Evolutionary conservation across 2,888 invertebrate genomes (phyloP), one percentile per base, ranked within the genome.

Genomic region (Leucophora obtusa): DNA sequence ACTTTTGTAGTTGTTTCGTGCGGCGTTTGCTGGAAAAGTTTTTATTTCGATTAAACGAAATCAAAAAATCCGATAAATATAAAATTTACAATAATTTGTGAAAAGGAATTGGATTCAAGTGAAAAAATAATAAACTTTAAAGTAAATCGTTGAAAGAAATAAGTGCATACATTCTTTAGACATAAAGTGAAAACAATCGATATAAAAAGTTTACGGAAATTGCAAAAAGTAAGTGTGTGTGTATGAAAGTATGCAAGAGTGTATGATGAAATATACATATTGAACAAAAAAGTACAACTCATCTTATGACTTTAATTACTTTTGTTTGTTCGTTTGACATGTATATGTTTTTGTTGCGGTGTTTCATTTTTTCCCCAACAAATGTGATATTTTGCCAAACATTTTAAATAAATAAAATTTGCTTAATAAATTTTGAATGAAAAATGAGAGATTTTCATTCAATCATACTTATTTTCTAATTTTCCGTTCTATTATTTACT

Each of bases 1-100:
- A 17, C 17, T 73, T 83, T 78, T 82, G 58, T 75, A 77, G 82
- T 83, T 78, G 60, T 79, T 78, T 83, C 82, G 83, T 83, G 76
- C 82, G 82, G 79, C 70, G 71, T 82, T 81, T 76, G 53, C 47
- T 63, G 35, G 59, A 38, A 58, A 74, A 59, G 43, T 62, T 75
- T 54, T 50, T 50, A 59, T 74, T 73, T 51, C 76, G 53, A 43
- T 53, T 43, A 43, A 53, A 50, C 51, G 58, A 58, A 35, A 43
- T 1, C 43, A 10, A 47, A 28, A 28, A 28, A 28, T 28, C 7
- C 28, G 7, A n/a, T 47, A n/a, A 43, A n/a, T n/a, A 47, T 7
- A n/a, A n/a, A n/a, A 14, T 14, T 43, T 43, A 2, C 8, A 43
- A 43, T 14, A 43, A 43, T 38, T 38, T 43, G 43, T 56, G 28